Evolutionary conservation across 2,113 vertebrate genomes (phyloP), one percentile per base, ranked within the genome.

Genomic region (Porphyrio hochstetteri): DNA sequence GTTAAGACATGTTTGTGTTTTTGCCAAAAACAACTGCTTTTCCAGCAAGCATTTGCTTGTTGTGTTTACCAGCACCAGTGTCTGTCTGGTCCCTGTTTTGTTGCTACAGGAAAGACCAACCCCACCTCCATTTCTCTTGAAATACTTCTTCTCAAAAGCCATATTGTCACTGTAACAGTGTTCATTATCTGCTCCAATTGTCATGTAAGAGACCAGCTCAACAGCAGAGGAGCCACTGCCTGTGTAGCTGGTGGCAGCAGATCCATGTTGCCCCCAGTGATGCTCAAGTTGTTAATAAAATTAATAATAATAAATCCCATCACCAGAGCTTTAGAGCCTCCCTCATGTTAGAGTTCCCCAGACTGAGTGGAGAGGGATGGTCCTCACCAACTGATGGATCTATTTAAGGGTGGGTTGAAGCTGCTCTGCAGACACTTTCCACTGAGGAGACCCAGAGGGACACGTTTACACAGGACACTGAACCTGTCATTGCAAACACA

Each of bases 211-310:
- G 61, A n/a, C 10, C 55, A 55, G 64, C 69, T 46, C 59, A 17
- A 70, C 52, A 36, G 86, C 63, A 29, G 60, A 61, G 72, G 50
- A 19, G 19, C 36, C 2, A 13, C 64, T 40, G 63, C 57, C 52
- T 5, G 3, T 3, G 31, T 7, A 2, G 57, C 27, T 5, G 16
- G 40, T 20, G 48, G 42, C 0, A 4, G 69, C 16, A 36, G 5
- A 2, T 36, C n/a, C 10, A 13, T 31, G 67, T 18, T 11, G 5
- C 16, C 14, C 78, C n/a, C 60, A 24, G 67, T 5, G 20, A 33
- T 2, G 31, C 71, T 60, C 16, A 13, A 20, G 2, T 11, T 13
- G 50, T 56, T 28, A 8, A 5, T 1, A 3, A 52, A 29, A 36
- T 9, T 40, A 13, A 16, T n/a, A n/a, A n/a, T n/a, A n/a, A n/a